Evolutionary conservation across 1,140 invertebrate genomes (phyloP).

Genomic region (Tetranychus urticae): DNA sequence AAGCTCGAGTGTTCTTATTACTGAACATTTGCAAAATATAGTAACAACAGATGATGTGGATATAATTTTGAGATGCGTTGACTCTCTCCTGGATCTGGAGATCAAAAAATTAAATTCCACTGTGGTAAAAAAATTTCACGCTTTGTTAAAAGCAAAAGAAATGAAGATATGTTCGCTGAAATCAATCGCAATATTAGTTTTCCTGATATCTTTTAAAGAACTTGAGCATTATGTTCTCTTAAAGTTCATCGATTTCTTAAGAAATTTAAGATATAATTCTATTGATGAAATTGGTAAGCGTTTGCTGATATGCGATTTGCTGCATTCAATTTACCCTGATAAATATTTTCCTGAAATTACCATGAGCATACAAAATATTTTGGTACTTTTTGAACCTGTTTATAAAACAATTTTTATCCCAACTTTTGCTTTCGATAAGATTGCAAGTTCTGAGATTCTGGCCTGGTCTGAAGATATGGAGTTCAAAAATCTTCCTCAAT

Average conservation of each 20-base stretch:
- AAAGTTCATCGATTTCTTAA: background rate
- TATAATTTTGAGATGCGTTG: background rate
- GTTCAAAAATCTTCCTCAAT: background rate
- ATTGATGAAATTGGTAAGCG: background rate
- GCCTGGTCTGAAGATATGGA: background rate
- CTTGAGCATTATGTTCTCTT: background rate
- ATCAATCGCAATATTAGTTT: background rate
- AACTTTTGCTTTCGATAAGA: background rate
- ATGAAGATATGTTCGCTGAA: background rate
- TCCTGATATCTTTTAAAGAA: background rate
- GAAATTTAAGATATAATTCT: background rate
- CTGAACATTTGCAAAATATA: background rate
- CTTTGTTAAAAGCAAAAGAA: background rate
- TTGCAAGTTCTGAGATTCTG: background rate
- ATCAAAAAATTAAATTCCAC: background rate
- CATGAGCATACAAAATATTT: background rate
- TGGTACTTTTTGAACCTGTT: background rate
- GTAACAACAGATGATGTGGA: background rate
- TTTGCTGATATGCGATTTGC: background rate
- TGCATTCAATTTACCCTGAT: background rate
- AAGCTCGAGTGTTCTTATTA: background rate
- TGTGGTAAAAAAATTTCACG: background rate
- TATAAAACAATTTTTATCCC: background rate
- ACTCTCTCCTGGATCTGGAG: background rate
- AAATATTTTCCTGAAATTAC: background rate